Evolutionary conservation across 2,113 vertebrate species (phyloP).

Genomic region (Macaca mulatta): DNA sequence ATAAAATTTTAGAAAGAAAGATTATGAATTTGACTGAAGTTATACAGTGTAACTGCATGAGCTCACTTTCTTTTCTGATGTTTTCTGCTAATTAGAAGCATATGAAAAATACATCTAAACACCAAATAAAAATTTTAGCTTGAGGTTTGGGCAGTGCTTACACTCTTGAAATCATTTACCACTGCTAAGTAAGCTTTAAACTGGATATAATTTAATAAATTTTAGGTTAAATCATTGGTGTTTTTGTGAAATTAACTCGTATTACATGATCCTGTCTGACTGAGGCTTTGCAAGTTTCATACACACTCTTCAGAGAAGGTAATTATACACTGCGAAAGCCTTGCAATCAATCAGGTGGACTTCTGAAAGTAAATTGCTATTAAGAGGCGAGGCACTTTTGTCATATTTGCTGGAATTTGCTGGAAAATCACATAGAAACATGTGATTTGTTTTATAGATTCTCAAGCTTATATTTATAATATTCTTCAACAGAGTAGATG

Average conservation of each 20-base stretch:
- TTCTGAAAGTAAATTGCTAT: not conserved
- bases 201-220: not conserved
- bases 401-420: not conserved
- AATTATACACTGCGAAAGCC: not conserved
- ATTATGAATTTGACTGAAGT: not conserved
- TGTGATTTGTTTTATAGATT: not conserved
- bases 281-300: not conserved
- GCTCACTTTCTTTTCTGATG: not conserved
- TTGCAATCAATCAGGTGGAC: not conserved
- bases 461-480: not conserved
- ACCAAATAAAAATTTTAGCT: not conserved
- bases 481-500: not conserved
- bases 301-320: not conserved
- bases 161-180: not conserved
- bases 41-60: not conserved
- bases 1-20: not conserved
- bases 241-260: not conserved
- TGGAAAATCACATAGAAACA: not conserved
- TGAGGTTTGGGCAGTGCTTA: not conserved
- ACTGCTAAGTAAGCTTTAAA: not conserved
- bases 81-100: not conserved
- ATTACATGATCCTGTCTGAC: not conserved
- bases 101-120: not conserved
- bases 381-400: not conserved
- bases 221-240: not conserved